phyloP scores from a whole-genome alignment of 1,140 invertebrate species.

The Euura saliciscinereae region DNA sequence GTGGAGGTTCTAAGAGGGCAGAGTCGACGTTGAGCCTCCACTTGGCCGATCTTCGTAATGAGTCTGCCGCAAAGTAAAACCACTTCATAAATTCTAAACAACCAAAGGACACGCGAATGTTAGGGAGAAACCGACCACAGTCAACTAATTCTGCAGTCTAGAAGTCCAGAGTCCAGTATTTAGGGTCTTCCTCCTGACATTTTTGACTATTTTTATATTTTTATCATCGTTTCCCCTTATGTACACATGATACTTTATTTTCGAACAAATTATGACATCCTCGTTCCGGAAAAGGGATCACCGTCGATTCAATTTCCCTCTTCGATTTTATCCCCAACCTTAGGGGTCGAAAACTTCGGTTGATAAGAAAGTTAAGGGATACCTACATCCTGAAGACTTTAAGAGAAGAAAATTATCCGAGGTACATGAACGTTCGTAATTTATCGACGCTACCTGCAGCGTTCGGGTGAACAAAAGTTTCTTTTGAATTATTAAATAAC shows the following conservation, averaged over 20 bases:
- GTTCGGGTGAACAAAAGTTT: neutral
- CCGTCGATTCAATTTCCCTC: too few relatives aligned
- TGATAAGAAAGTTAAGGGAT: neutral
- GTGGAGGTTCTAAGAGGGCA: neutral
- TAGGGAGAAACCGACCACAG: neutral
- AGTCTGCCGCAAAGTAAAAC: slow-evolving; percentile 7
- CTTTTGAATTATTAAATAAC: too few relatives aligned
- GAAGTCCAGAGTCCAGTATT: too few relatives aligned
- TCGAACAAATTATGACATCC: too few relatives aligned
- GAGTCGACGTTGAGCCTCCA: neutral
- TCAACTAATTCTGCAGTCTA: too few relatives aligned
- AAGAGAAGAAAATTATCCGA: neutral
- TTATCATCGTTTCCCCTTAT: too few relatives aligned
- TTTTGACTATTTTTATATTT: too few relatives aligned
- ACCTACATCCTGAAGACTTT: neutral
- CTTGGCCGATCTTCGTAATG: neutral
- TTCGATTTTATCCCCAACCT: too few relatives aligned
- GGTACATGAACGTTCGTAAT: neutral
- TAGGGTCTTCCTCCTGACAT: too few relatives aligned
- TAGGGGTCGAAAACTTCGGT: neutral
- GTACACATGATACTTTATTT: too few relatives aligned
- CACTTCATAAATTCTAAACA: slow-evolving; percentile 1
- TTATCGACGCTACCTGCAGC: neutral
- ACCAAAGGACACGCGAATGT: slow-evolving; percentile 4
- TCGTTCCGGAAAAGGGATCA: too few relatives aligned